Evolutionary conservation across 1,140 invertebrate genomes (phyloP), one percentile per base, ranked within the genome.

Genomic region (Brachionus asplanchnoidis): DNA sequence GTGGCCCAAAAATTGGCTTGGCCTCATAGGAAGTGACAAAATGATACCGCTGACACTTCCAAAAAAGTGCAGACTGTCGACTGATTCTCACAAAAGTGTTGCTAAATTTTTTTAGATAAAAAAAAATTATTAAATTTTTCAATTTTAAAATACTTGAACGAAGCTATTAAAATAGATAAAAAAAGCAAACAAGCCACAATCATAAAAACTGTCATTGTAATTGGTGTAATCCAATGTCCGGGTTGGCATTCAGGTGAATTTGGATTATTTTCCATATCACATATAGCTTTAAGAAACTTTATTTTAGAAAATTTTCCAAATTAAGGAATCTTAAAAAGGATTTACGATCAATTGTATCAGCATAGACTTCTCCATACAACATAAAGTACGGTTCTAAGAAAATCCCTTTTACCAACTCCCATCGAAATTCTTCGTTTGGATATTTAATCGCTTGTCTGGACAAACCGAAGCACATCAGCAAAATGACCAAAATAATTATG

Each of bases 41-140:
- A n/a, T 95, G 95, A 90, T 97, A 99, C 78, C 97, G 92, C 91
- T 98, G 96, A 88, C 97, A 99, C 94, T 98, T 97, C 97, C 97
- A 99, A 0, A 98, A 95, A 92, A 97, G 94, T 90, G 97, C 94
- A 40, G 96, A 95, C 86, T 96, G 93, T 85, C 95, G 94, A 91
- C 97, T 97, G 85, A 97, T 95, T 90, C 96, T 94, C 86, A 95
- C 95, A 91, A 98, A 99, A 86, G 98, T 98, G 90, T 97, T 97
- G 89, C 91, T 92, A 87, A 26, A 40, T 14, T 68, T 68, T 68
- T 85, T 86, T 65, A 85, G 50, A 82, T 85, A 73, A 56, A 46
- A 14, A 65, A 32, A 56, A 20, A 3, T 53, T 8, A 8, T 14
- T 66, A n/a, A n/a, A n/a, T 26, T n/a, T 85, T 46, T 66, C 6